Conservation (phyloP, 2,113 vertebrate genomes). For the Galbula dea region DNA sequence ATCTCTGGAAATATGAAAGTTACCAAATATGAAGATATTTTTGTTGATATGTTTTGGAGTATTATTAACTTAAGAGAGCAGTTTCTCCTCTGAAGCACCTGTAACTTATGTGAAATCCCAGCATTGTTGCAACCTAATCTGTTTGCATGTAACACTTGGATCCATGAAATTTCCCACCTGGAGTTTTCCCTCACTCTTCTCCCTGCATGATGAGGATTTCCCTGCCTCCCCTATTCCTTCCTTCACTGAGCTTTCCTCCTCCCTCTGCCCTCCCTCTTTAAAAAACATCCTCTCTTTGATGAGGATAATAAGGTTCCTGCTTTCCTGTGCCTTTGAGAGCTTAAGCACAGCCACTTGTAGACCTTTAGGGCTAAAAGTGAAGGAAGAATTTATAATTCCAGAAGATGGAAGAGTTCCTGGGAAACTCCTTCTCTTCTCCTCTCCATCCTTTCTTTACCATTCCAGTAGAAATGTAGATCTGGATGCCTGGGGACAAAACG, state of each 20-base stretch:
- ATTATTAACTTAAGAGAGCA: not conserved
- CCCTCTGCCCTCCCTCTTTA: too few species aligned
- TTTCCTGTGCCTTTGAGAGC: too few species aligned
- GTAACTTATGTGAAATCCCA: rapidly evolving
- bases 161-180: not conserved
- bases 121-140: not conserved
- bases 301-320: too few species aligned
- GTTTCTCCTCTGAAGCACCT: not conserved
- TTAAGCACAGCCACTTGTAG: not conserved
- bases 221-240: not conserved
- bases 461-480: not conserved
- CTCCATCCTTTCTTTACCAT: not conserved
- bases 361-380: not conserved
- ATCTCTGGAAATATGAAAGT: not conserved
- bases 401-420: not conserved
- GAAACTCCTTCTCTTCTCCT: not conserved
- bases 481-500: not conserved
- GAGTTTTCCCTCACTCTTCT: not conserved
- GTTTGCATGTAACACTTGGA: not conserved
- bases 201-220: not conserved
- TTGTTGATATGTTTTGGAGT: not conserved
- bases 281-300: not conserved
- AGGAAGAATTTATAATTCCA: not conserved
- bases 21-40: not conserved
- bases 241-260: not conserved